These are phyloP conservation scores for Enteromius argenteus DNA, from an alignment of 2,797 vertebrate genomes.

Conservation along the genomic window DNA sequence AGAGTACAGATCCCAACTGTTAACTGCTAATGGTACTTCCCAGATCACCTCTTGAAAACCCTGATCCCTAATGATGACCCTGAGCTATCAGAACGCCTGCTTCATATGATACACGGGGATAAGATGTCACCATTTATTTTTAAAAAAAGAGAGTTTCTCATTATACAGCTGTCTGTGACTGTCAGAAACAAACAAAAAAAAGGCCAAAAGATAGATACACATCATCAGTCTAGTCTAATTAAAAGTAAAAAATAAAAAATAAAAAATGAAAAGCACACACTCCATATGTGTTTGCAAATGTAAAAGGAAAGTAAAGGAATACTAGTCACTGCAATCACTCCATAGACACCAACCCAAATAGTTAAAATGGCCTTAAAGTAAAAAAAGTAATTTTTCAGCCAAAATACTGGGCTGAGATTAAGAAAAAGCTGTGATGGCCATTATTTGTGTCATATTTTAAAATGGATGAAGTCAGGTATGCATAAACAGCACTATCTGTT, in stretches of 20 bases:
- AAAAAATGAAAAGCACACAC: not conserved
- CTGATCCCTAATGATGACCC: constrained; percentile 12
- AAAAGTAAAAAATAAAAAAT: not conserved
- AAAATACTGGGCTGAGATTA: constrained; percentile 33
- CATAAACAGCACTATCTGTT: constrained; percentile 43
- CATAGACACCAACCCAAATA: constrained; percentile 44
- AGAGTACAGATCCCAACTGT: not conserved
- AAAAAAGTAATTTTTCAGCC: constrained; percentile 41
- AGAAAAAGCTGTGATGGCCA: not conserved
- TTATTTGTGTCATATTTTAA: constrained; percentile 23
- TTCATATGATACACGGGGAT: not conserved
- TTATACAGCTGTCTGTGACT: not conserved
- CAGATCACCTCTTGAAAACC: constrained; percentile 15
- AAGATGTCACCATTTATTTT: not conserved
- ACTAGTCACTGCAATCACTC: constrained; percentile 25
- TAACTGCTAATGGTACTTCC: constrained; percentile 21
- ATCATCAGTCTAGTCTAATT: not conserved
- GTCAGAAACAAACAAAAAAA: not conserved
- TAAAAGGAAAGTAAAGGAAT: not conserved
- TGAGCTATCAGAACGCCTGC: not conserved
- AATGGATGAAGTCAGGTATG: constrained; percentile 37
- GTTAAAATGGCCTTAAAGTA: constrained; percentile 43
- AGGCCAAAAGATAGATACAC: not conserved
- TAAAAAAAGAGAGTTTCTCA: not conserved
- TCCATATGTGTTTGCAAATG: not conserved